Conservation (phyloP, 2,888 invertebrate genomes). For the Chelonus formosanus region DNA sequence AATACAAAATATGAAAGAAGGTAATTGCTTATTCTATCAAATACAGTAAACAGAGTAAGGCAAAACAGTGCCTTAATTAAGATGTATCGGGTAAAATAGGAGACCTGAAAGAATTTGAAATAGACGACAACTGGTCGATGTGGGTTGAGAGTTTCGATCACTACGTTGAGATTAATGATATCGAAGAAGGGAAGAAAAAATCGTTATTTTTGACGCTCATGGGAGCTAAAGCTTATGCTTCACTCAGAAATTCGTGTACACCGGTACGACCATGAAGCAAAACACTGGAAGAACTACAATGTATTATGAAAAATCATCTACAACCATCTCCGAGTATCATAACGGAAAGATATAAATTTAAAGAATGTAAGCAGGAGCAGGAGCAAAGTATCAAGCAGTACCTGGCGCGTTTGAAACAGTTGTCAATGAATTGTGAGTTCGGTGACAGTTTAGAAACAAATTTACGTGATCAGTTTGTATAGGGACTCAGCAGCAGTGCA, state of each 20-base stretch:
- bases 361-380: slow-evolving; percentile 23
- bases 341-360: slow-evolving; percentile 30
- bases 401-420: slow-evolving; percentile 25
- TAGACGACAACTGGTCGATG: slow-evolving; percentile 23
- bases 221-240: slow-evolving; percentile 21
- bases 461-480: slow-evolving; percentile 32
- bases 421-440: slow-evolving; percentile 33
- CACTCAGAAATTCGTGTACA: slow-evolving; percentile 28
- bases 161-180: slow-evolving; percentile 26
- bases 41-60: too few relatives aligned
- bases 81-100: slow-evolving; percentile 22
- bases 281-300: slow-evolving; percentile 16
- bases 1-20: too few relatives aligned
- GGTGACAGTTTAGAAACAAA: slow-evolving; percentile 14
- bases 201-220: slow-evolving; percentile 21
- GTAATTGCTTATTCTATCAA: too few relatives aligned
- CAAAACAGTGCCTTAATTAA: too few relatives aligned
- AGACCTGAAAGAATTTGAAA: slow-evolving; percentile 26
- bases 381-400: slow-evolving; percentile 18
- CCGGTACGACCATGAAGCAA: slow-evolving; percentile 18
- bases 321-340: slow-evolving; percentile 29
- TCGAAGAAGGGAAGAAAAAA: slow-evolving; percentile 21
- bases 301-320: slow-evolving; percentile 25
- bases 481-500: slow-evolving; percentile 22
- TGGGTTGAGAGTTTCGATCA: slow-evolving; percentile 34